Conservation (phyloP, 1,140 invertebrate genomes). For the Ericerus pela region DNA sequence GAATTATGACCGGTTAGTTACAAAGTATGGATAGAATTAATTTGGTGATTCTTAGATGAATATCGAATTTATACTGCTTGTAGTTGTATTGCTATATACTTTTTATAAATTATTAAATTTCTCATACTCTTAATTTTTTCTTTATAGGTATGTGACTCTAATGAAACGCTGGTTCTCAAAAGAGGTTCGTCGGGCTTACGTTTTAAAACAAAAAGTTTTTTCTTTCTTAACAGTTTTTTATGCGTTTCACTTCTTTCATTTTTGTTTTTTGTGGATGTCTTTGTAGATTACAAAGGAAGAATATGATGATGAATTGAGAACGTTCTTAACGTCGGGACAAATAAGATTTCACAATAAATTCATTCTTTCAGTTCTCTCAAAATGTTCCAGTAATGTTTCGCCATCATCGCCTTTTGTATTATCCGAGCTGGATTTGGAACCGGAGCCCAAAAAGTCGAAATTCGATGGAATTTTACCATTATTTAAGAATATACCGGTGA, state of each 20-base stretch:
- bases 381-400: conserved; percentile 49
- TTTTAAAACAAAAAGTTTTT: background rate
- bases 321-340: conserved; percentile 48
- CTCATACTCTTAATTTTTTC: background rate
- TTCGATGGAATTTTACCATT: conserved; percentile 39
- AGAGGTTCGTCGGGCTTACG: background rate
- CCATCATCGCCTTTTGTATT: conserved; percentile 33
- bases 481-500: conserved; percentile 39
- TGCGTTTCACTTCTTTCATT: background rate
- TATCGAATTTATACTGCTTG: background rate
- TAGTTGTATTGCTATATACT: background rate
- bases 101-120: background rate
- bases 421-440: conserved; percentile 1
- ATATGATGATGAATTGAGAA: conserved; percentile 58
- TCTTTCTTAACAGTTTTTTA: background rate
- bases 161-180: conserved; percentile 1
- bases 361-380: conserved; percentile 59
- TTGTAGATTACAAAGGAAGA: conserved; percentile 53
- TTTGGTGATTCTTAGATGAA: background rate
- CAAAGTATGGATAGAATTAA: no score
- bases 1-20: background rate
- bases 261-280: background rate
- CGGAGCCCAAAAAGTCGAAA: conserved; percentile 25
- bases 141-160: background rate
- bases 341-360: conserved; percentile 72